Evolutionary conservation across 2,888 invertebrate species (phyloP).

Genomic region (Drosophila sordidapex): DNA sequence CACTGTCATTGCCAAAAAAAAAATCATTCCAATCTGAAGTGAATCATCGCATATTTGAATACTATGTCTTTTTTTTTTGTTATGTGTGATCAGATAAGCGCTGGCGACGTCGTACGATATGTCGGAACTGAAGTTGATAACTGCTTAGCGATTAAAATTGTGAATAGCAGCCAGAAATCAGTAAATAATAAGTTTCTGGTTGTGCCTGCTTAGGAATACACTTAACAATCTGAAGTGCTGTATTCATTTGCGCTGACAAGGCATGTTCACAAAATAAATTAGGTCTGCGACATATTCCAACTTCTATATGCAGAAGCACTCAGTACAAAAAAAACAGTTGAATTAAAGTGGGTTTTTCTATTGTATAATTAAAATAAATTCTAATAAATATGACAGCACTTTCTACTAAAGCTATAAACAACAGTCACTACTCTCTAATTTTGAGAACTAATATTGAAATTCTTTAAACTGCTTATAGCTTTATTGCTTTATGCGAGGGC

Average conservation of each 20-base stretch:
- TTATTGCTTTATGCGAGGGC: background rate
- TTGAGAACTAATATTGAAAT: conserved; percentile 35
- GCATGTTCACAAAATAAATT: conserved; percentile 14
- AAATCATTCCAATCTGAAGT: conserved; percentile 14
- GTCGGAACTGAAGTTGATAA: background rate
- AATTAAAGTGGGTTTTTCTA: conserved; percentile 1
- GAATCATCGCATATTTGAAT: conserved; percentile 6
- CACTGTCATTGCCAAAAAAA: conserved; percentile 6
- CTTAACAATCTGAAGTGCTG: conserved; percentile 25
- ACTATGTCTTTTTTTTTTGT: conserved; percentile 1
- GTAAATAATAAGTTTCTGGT: background rate
- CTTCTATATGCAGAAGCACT: background rate
- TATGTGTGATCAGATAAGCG: conserved; percentile 15
- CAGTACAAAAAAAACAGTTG: background rate
- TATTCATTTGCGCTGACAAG: conserved; percentile 1
- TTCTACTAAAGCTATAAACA: conserved; percentile 1
- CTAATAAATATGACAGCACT: conserved; percentile 21
- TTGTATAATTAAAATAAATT: conserved; percentile 32
- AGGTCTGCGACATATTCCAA: background rate
- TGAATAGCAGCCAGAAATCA: conserved; percentile 4
- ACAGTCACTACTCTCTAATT: background rate
- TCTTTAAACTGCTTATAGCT: conserved; percentile 7
- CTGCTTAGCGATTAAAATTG: conserved; percentile 2
- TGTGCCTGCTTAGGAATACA: background rate
- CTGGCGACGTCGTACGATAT: background rate